phyloP scores from a whole-genome alignment of 2,797 vertebrate genomes.

The Megaceryle alcyon region DNA sequence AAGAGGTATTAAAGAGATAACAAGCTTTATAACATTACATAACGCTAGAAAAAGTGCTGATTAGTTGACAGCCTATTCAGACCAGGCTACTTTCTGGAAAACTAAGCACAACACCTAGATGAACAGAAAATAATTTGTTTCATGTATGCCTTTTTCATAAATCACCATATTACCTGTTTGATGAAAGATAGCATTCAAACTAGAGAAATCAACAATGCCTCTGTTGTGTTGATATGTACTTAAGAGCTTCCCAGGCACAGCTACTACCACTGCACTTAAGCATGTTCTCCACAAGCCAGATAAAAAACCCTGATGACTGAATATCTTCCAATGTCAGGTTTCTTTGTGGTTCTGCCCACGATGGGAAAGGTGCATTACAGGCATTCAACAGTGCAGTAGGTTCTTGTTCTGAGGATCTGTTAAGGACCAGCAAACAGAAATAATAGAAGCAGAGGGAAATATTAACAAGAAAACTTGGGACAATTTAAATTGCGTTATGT shows the following conservation, averaged over 20 bases:
- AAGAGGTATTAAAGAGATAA: neutral
- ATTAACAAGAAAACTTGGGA: neutral
- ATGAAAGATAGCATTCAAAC: neutral
- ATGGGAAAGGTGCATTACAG: neutral
- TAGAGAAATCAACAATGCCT: fast-evolving
- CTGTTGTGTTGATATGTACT: neutral
- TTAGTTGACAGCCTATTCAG: neutral
- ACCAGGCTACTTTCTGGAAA: neutral
- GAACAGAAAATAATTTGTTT: neutral
- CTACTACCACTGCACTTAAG: neutral
- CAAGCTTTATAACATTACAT: neutral
- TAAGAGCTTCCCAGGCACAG: neutral
- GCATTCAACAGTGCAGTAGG: neutral
- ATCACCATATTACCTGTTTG: neutral
- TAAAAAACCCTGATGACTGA: neutral
- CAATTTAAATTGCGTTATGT: neutral
- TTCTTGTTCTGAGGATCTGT: neutral
- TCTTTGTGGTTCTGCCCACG: neutral
- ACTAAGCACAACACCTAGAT: neutral
- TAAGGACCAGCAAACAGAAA: neutral
- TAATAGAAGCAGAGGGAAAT: neutral
- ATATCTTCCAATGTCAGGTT: neutral
- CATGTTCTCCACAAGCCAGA: neutral
- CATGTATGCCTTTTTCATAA: neutral
- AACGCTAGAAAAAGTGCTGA: neutral